Conservation (phyloP, 1,140 invertebrate genomes). For the Planococcus citri region DNA sequence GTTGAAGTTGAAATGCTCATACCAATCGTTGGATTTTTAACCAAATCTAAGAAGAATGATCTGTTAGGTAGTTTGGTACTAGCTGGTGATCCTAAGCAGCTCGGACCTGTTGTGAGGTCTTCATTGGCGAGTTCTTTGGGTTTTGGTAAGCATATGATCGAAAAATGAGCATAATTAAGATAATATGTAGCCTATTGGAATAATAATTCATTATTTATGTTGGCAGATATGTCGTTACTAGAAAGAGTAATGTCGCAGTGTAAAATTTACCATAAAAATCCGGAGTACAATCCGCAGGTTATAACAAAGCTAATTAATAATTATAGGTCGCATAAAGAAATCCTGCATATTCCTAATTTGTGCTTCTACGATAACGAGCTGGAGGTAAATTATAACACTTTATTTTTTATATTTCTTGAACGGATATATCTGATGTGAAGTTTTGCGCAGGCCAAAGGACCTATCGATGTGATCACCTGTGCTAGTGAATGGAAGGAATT, state of each 20-base stretch:
- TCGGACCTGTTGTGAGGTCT: slow-evolving; percentile 70
- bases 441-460: neutral
- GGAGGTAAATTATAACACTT: slow-evolving; percentile 41
- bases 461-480: neutral
- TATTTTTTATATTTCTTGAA: slow-evolving; percentile 21
- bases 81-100: slow-evolving; percentile 82
- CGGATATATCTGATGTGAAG: neutral
- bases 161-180: no score
- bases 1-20: slow-evolving; percentile 79
- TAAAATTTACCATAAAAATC: slow-evolving; percentile 30
- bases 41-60: neutral
- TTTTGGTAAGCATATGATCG: slow-evolving; percentile 36
- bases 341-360: slow-evolving; percentile 59
- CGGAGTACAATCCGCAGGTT: slow-evolving; percentile 47
- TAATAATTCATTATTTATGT: neutral
- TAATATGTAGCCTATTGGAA: neutral
- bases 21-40: slow-evolving; percentile 33
- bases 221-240: slow-evolving; percentile 11
- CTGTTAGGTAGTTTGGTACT: slow-evolving; percentile 54
- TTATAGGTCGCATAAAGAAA: slow-evolving; percentile 64
- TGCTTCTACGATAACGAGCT: slow-evolving; percentile 73
- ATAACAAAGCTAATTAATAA: slow-evolving; percentile 60
- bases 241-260: slow-evolving; percentile 15
- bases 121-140: slow-evolving; percentile 47
- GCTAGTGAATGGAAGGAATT: slow-evolving; percentile 34